Evolutionary conservation across 2,797 vertebrate genomes (phyloP), one percentile per base, ranked within the genome.

Genomic region (Acanthornis magna): DNA sequence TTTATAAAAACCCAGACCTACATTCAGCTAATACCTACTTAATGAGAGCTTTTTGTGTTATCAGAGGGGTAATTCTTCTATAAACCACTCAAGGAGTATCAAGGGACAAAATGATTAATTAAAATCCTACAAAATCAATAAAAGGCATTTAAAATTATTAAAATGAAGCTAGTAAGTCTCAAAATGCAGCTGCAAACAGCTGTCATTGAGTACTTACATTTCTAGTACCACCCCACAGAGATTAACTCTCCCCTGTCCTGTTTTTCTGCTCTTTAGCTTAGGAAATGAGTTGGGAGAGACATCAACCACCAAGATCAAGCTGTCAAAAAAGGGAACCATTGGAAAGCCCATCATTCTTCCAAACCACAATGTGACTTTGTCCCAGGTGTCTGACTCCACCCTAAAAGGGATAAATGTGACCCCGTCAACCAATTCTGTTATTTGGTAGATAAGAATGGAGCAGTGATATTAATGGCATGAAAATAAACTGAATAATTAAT

Each of bases 401-500:
- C 40, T 4, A 3, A 2, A 3, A 43, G 0, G 0, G 26, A 2
- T 4, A 71, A n/a, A 0, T 45, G 8, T 14, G 25, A 30, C 47
- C 40, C 19, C 0, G 13, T 4, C 72, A 83, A 21, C 22, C 36
- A 34, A 8, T 5, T 21, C 34, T 21, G 29, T 9, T 36, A 7
- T 12, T 91, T 0, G 34, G 34, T 3, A 66, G 21, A 29, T 50
- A 29, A 54, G 65, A 86, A 50, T 0, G 9, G 43, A 54, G 25
- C 15, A 16, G 26, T 1, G 2, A 11, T 32, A 7, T 27, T 21
- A 81, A 45, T 5, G 16, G 68, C 43, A 94, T 30, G 60, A 47
- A 62, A 63, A 77, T 5, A 6, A 51, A 60, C 16, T 27, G 42
- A 61, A 21, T 30, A n/a, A 68, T 45, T 72, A 40, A 61, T 45